Evolutionary conservation across 2,797 vertebrate genomes (phyloP), one percentile per base, ranked within the genome.

Genomic region (Ataeniobius toweri): DNA sequence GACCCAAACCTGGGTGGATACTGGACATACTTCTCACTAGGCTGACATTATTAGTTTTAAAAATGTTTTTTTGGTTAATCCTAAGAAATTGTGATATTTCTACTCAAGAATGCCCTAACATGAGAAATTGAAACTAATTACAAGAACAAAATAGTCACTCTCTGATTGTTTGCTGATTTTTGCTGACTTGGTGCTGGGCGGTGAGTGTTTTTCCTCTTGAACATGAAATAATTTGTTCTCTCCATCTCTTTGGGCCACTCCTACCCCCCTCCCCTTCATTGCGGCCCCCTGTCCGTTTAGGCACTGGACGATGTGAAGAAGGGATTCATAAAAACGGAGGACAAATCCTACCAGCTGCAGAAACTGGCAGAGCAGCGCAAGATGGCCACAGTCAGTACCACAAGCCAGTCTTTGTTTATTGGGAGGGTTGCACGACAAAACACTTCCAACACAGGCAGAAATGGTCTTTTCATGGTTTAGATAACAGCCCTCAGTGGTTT

Each of bases 321-420:
- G 94, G 98, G 98, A 86, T 97, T 97, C 89, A 97, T 99, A 92
- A 98, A 98, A 95, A 97, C 96, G 0, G 98, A 97, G 83, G 98
- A 99, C 92, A 98, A 98, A 91, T 98, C 98, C 85, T 99, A 99
- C 94, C 98, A 99, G 92, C 93, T 99, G 79, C 98, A 99, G 96
- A 99, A 98, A 89, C 96, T 99, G 73, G 96, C 96, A n/a, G 98
- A 99, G 95, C 98, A 99, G 93, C 96, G 95, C 81, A 99, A 99
- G 95, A 98, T 98, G 96, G 95, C 97, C 89, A 98, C 97, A 97
- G 98, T 99, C 92, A 94, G 97, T 91, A 82, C 88, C 83, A 94
- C 93, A 94, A 79, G 89, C 90, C 82, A 70, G 75, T 89, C 94
- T 94, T 94, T 94, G 94, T 94, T 87, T 67, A 0, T 28, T 75